Conservation (phyloP, 1,140 invertebrate genomes). For the Hypsibius dujardini region DNA sequence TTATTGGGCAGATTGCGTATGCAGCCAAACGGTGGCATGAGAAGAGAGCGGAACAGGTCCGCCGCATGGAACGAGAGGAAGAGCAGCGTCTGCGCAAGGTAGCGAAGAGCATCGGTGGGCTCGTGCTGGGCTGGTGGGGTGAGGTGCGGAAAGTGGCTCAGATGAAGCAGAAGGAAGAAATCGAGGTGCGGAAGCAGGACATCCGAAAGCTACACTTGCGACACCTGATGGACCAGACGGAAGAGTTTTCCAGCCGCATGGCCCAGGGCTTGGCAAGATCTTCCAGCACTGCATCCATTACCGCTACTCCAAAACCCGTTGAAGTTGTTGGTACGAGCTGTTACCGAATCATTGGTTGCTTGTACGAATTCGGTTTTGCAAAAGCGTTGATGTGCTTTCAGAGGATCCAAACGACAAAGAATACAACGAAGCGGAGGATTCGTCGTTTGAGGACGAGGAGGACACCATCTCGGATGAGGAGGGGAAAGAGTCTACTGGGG, state of each 20-base stretch:
- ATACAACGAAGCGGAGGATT: constrained; percentile 56
- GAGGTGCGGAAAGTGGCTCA: constrained; percentile 20
- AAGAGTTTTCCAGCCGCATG: constrained; percentile 64
- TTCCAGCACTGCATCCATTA: constrained; percentile 21
- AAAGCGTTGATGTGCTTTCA: not conserved
- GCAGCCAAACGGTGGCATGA: constrained; percentile 15
- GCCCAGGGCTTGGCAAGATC: constrained; percentile 32
- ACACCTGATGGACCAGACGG: constrained; percentile 95
- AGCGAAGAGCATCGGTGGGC: constrained; percentile 19
- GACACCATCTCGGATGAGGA: constrained; percentile 86
- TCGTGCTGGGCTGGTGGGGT: not conserved
- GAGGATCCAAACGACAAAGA: constrained; percentile 20
- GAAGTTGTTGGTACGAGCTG: constrained; percentile 22
- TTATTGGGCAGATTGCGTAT: not conserved
- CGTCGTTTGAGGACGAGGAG: constrained; percentile 69
- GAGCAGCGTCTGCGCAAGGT: constrained; percentile 25
- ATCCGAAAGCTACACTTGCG: constrained; percentile 89
- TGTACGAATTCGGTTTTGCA: not conserved
- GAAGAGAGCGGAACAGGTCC: not conserved
- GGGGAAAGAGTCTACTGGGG: constrained; percentile 42
- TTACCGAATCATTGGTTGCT: constrained; percentile 34
- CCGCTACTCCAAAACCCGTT: constrained; percentile 20
- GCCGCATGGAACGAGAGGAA: constrained; percentile 25
- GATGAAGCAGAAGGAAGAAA: constrained; percentile 23
- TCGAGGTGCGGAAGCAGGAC: constrained; percentile 45